Base-by-base conservation (phyloP, 1,140 invertebrate species). In the Venturia canescens region DNA sequence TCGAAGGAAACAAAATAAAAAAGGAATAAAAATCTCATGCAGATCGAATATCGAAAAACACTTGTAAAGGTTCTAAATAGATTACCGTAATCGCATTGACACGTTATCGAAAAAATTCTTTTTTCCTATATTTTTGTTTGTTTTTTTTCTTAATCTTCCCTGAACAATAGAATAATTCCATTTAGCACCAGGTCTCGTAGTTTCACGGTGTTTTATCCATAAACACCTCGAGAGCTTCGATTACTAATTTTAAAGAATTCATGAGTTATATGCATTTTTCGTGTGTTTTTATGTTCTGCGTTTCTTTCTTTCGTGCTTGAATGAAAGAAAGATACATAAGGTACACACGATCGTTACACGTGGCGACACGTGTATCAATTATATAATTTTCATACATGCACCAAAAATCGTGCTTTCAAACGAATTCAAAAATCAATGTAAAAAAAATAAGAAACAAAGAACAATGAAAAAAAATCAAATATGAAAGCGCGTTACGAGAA, bases 101-200 rank as follows among this genome's bases (percentile, higher is more conserved):
- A 38, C 66, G 27, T 74, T 75, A 80, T 83, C 76, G 75, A 78
- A 23, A 80, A 79, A 79, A 80, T 77, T 67, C 69, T 67, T 78
- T 74, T 83, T 74, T 80, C 50, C 67, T 80, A 29, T 69, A 27
- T 63, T 63, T 27, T 71, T 74, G 67, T 66, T 80, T 79, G 80
- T 75, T 83, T 66, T 67, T 83, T 67, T 78, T 83, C 78, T 81
- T 86, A 86, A 85, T 87, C 86, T 87, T 87, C 85, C 79, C 26
- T 87, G 83, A 88, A 86, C 86, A 87, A 88, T 89, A 90, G 89
- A 91, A 91, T 90, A 91, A 91, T 91, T 91, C 89, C 90, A 91
- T 91, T 87, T 90, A 91, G 89, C 90, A 89, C 90, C 90, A 90
- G 87, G 89, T 89, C 90, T 89, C 80, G 85, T 85, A 84, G 85